Conservation (phyloP, 2,113 vertebrate genomes). For the Setophaga coronata region DNA sequence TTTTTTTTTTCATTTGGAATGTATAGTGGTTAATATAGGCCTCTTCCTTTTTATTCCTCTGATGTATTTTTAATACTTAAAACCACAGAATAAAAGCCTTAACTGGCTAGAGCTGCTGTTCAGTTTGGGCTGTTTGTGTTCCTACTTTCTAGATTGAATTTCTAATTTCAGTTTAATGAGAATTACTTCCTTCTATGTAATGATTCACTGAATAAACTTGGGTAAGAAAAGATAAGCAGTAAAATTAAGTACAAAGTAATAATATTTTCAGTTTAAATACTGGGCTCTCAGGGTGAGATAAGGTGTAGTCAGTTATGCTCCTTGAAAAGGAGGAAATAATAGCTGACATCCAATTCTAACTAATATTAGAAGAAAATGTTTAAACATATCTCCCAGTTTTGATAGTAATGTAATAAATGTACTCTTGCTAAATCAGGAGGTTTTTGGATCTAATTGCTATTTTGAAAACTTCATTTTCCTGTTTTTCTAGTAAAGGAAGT, state of each 20-base stretch:
- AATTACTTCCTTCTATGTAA: background rate
- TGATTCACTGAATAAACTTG: background rate
- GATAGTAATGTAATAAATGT: background rate
- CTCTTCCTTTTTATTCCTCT: background rate
- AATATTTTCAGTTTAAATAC: background rate
- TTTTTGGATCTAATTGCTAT: background rate
- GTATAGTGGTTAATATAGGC: background rate
- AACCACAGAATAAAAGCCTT: background rate
- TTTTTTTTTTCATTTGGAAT: background rate
- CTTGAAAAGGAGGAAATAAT: background rate
- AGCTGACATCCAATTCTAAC: background rate
- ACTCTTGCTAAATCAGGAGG: fast-evolving
- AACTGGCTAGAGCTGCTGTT: background rate
- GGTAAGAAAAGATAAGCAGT: background rate
- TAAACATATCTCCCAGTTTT: background rate
- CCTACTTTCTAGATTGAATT: background rate
- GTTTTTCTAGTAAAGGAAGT: slow-evolving; percentile 27
- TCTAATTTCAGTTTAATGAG: background rate
- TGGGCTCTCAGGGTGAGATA: background rate
- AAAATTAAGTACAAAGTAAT: background rate
- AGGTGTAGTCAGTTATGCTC: background rate
- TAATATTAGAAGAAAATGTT: background rate
- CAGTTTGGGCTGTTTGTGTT: background rate
- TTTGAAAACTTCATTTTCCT: slow-evolving; percentile 2
- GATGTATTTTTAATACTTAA: background rate